phyloP scores from a whole-genome alignment of 2,797 vertebrate genomes.

The Lepidocolaptes lacrymiger region DNA sequence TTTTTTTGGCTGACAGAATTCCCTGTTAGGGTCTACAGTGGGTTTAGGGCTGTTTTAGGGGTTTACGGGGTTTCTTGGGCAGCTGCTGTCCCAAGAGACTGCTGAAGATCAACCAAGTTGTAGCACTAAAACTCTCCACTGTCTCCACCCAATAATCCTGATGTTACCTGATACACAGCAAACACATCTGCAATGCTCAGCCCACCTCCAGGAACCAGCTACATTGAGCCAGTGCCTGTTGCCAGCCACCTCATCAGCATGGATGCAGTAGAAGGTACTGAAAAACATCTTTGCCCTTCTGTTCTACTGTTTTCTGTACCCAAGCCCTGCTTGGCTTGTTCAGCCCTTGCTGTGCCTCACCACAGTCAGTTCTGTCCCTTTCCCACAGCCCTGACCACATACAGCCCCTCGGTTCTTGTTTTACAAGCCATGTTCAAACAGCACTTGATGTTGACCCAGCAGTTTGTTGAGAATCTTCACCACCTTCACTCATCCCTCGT shows the following conservation, averaged over 20 bases:
- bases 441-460: constrained; percentile 82
- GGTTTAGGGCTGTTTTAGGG: neutral
- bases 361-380: accelerated
- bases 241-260: constrained; percentile 73
- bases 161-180: neutral
- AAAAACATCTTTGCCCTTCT: accelerated
- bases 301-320: accelerated
- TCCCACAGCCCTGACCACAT: constrained; percentile 77
- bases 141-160: neutral
- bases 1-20: neutral
- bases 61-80: neutral
- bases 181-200: constrained; percentile 15
- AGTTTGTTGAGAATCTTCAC: constrained; percentile 77
- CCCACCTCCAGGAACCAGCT: constrained; percentile 50
- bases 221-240: constrained; percentile 73
- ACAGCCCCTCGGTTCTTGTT: constrained; percentile 75
- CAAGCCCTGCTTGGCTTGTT: neutral
- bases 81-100: neutral
- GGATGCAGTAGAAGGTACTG: constrained; percentile 85
- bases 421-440: constrained; percentile 86
- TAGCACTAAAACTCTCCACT: neutral
- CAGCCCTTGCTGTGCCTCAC: neutral
- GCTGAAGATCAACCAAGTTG: neutral
- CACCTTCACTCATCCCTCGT: constrained; percentile 79
- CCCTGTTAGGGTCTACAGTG: neutral